Evolutionary conservation across 92 coral and sea anemone genomes (phyloP).

Genomic region (Pocillopora meandrina): DNA sequence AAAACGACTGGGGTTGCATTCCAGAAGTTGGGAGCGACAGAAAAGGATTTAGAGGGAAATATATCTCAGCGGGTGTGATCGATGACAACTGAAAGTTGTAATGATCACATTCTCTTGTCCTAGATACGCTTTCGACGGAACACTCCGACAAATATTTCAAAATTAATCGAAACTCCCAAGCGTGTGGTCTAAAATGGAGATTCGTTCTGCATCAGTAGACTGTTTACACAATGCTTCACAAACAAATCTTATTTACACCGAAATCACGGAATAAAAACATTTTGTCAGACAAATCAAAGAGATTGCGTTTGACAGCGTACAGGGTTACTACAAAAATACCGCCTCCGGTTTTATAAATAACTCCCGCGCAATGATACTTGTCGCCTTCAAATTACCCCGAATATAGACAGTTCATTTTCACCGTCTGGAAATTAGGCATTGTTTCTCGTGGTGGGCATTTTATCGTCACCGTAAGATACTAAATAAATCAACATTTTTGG

Average conservation of each 20-base stretch:
- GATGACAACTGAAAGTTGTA: neutral
- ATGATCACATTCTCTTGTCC: neutral
- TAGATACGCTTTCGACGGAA: neutral
- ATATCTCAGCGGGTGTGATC: too few species aligned
- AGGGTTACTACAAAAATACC: neutral
- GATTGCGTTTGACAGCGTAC: neutral
- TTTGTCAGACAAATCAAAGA: neutral
- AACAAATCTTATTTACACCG: neutral
- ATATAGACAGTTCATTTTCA: neutral
- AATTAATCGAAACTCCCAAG: neutral
- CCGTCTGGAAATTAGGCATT: neutral
- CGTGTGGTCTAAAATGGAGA: neutral
- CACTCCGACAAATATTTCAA: conserved; percentile 8
- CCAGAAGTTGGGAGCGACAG: too few species aligned
- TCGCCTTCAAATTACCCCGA: neutral
- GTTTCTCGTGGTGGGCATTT: conserved; percentile 1
- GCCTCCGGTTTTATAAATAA: neutral
- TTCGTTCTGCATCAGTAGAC: conserved; percentile 11
- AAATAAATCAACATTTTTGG: neutral
- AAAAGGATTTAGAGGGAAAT: too few species aligned
- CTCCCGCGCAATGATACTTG: neutral
- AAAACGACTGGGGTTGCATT: too few species aligned
- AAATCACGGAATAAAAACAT: conserved; percentile 8
- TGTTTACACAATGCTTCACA: neutral
- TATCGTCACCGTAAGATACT: neutral